These are phyloP conservation scores for Drosophila hydei DNA, from an alignment of 1,140 invertebrate species.

Conservation along the genomic window DNA sequence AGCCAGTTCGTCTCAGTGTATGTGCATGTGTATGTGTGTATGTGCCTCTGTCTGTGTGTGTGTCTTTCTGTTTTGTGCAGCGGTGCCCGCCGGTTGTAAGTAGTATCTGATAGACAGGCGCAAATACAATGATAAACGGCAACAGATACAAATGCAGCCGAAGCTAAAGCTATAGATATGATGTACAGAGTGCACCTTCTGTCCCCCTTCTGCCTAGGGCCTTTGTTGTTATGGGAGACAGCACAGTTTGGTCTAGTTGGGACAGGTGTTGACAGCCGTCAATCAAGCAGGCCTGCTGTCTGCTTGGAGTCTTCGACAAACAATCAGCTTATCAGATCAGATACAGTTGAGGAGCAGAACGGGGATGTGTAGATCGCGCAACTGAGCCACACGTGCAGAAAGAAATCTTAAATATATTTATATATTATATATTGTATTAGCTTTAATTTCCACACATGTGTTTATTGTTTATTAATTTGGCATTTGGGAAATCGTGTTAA, in stretches of 20 bases:
- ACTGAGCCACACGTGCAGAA: constrained; percentile 15
- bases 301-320: constrained; percentile 3
- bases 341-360: neutral
- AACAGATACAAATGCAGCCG: constrained; percentile 38
- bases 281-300: neutral
- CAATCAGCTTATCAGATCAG: constrained; percentile 2
- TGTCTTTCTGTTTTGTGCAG: constrained; percentile 49
- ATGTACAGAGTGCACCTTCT: no score
- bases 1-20: constrained; percentile 35
- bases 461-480: constrained; percentile 45
- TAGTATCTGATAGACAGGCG: constrained; percentile 56
- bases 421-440: constrained; percentile 17
- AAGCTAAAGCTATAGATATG: constrained; percentile 1
- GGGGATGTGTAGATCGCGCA: no score
- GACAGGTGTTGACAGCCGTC: constrained; percentile 20
- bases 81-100: constrained; percentile 56
- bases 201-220: neutral
- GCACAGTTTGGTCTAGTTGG: neutral
- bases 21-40: constrained; percentile 7
- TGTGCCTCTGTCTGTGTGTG: constrained; percentile 18
- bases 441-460: constrained; percentile 21
- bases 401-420: neutral
- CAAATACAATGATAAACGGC: constrained; percentile 23
- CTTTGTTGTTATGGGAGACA: constrained; percentile 7
- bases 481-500: constrained; percentile 45